Evolutionary conservation across 2,113 vertebrate genomes (phyloP), one percentile per base, ranked within the genome.

Genomic region (Pagrus major): DNA sequence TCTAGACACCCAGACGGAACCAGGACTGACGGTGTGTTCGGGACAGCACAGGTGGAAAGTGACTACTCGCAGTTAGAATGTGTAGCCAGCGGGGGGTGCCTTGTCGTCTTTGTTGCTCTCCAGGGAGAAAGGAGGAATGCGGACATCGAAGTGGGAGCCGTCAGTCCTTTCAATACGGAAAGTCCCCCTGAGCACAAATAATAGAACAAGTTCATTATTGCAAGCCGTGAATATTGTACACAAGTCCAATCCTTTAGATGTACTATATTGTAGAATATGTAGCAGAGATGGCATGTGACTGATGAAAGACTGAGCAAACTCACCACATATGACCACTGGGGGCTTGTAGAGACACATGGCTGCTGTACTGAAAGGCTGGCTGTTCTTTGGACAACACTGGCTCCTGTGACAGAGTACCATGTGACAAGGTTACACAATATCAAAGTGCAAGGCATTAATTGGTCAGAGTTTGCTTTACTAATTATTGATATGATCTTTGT

Each of bases 71-170:
- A 59, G 37, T 93, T 92, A 95, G 65, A 94, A 97, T 72, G 97
- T 97, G 91, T 98, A 98, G 82, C 97, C 98, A 58, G 98, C 97
- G 55, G 98, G 98, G 82, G 98, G 97, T 10, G 96, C 97, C 94
- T 99, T 99, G 94, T 99, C 97, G 0, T 99, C 97, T 94, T 99
- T 99, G 95, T 98, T 99, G 95, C 98, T 99, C 93, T 99, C 98
- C 95, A 99, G 92, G 63, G 98, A 99, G 93, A 99, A 99, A 15
- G 98, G 98, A 65, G 98, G 98, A 94, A 99, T 99, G 91, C 98
- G 96, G 80, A 99, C 97, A 35, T 99, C 98, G 31, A 99, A 99
- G 92, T 98, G 97, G 91, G 97, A 99, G 68, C 97, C 97, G 44
- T 99, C 97, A 0, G 97, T 97, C 90, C 97, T 96, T 91, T 99